Evolutionary conservation across 2,113 vertebrate genomes (phyloP).

Genomic region (Scomber colias): DNA sequence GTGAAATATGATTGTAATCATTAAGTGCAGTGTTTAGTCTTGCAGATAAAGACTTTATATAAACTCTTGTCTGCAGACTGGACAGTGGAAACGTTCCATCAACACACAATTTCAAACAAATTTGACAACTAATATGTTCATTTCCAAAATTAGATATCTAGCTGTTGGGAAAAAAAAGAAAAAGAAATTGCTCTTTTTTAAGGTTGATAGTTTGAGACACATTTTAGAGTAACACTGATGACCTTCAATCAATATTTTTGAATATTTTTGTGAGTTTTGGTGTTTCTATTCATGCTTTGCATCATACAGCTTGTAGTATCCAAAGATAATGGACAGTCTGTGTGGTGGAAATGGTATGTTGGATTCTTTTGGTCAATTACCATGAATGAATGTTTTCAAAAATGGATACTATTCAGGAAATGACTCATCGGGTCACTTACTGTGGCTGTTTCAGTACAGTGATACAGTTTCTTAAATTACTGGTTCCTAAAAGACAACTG

Average conservation of each 20-base stretch:
- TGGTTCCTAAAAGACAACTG: conserved; percentile 4
- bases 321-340: background rate
- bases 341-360: background rate
- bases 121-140: background rate
- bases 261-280: too few species aligned
- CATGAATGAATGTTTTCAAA: background rate
- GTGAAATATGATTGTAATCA: background rate
- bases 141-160: background rate
- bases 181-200: background rate
- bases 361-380: background rate
- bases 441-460: background rate
- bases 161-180: too few species aligned
- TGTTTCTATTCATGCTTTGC: background rate
- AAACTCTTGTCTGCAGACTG: too few species aligned
- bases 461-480: conserved; percentile 16
- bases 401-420: conserved; percentile 12
- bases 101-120: background rate
- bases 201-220: background rate
- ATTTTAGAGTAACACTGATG: background rate
- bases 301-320: background rate
- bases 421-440: background rate
- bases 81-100: too few species aligned
- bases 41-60: too few species aligned
- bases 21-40: background rate
- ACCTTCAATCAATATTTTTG: too few species aligned